Evolutionary conservation across 2,888 invertebrate species (phyloP).

Genomic region (Ernsta delagoae): DNA sequence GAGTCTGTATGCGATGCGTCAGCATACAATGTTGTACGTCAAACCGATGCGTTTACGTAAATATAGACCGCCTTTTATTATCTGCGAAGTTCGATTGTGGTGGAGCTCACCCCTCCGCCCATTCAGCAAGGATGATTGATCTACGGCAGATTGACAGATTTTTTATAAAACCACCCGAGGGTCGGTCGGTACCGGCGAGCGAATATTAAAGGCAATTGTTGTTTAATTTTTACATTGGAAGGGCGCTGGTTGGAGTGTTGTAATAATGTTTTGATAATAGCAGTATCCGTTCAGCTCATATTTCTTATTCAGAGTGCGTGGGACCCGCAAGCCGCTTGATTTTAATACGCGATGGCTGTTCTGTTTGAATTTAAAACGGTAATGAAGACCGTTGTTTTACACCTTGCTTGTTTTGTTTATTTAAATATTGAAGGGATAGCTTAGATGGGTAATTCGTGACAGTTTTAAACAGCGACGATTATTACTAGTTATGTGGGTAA

Average conservation of each 20-base stretch:
- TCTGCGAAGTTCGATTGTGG: constrained; percentile 77
- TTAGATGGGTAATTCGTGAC: not conserved
- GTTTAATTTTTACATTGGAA: constrained; percentile 83
- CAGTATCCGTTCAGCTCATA: constrained; percentile 82
- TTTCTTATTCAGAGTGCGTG: constrained; percentile 84
- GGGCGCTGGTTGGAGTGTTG: constrained; percentile 82
- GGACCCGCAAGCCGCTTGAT: constrained; percentile 56
- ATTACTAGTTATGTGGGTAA: not conserved
- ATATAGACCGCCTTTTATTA: constrained; percentile 80
- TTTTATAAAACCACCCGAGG: constrained; percentile 77
- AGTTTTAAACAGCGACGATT: not conserved
- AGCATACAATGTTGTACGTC: constrained; percentile 75
- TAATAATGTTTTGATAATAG: constrained; percentile 85
- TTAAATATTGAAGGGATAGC: constrained; percentile 12
- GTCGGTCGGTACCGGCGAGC: constrained; percentile 73
- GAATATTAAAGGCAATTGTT: constrained; percentile 85
- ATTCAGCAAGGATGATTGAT: constrained; percentile 82
- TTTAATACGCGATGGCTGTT: constrained; percentile 57
- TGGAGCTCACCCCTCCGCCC: constrained; percentile 71
- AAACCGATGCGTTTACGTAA: constrained; percentile 81
- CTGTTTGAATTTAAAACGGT: constrained; percentile 66
- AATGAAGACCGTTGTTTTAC: constrained; percentile 58
- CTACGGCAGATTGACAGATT: constrained; percentile 83
- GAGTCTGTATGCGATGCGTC: constrained; percentile 69
- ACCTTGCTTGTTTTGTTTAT: constrained; percentile 61